Base-by-base conservation (phyloP, 2,888 invertebrate species). In the Parnassius mnemosyne region DNA sequence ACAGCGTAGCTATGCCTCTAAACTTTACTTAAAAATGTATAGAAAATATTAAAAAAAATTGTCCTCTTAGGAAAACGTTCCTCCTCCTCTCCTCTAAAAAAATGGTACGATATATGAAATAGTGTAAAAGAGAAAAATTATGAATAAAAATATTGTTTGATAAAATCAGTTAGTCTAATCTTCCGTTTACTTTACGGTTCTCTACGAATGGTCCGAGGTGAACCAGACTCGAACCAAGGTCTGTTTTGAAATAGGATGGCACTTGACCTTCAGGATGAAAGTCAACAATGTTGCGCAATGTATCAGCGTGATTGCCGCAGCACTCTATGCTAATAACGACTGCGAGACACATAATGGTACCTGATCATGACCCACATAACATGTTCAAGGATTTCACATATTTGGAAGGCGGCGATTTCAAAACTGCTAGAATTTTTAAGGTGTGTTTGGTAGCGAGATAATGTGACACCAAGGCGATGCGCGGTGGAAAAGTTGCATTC, bases 231-330 rank as follows among this genome's bases (percentile, higher is more conserved):
- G 83, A 79, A 47, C 78, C 89, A 89, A 90, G 90, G 89, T 90
- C 78, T 81, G 77, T 89, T 88, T 89, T 88, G 90, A 89, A 90
- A 89, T 91, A 91, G 90, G 90, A 91, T 90, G 90, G 87, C 79
- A 84, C 89, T 89, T 90, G 90, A 91, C 91, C 91, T 89, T 89
- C 89, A 84, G 89, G 89, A 90, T 89, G 91, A 91, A 91, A 90
- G 91, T 90, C 90, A 91, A 91, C 85, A 89, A 75, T 78, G 79
- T 88, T 90, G 85, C 87, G 87, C 86, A 91, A 90, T 79, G 75
- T 71, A 85, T 84, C 83, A 83, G 79, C 79, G 80, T 82, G 68
- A 70, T 81, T 81, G 81, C 75, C 80, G 80, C 79, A 77, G 77
- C 80, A 79, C 81, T 83, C 83, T 86, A 89, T 89, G 89, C 86